Evolutionary conservation across 2,113 vertebrate genomes (phyloP), one percentile per base, ranked within the genome.

Genomic region (Benthochromis sp.): DNA sequence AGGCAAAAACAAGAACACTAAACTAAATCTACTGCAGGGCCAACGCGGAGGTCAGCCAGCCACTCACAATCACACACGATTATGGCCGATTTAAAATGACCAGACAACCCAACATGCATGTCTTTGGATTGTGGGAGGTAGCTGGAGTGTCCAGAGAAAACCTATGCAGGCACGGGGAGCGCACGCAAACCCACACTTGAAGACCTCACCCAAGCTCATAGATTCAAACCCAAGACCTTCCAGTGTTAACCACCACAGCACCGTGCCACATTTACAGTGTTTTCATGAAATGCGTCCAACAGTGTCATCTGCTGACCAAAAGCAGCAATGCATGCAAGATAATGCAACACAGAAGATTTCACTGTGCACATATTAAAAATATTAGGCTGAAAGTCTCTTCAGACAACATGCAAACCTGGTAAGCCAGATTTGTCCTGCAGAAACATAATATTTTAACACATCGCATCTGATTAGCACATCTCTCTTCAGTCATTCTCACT

Each of bases 241-340:
- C 43, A 29, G 40, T 2, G 24, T 17, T 29, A 47, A 47, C 69
- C 40, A 17, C 69, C 21, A 45, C 69, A 73, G 38, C 38, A 73
- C 40, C 21, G 21, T 21, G 21, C 21, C 45, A 78, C 73, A 8
- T 78, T 78, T 31, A 50, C 43, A 78, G 45, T 19, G n/a, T 17
- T 79, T 61, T 47, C 4, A 59, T 21, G n/a, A 86, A 38, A 4
- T 5, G n/a, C 40, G 82, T 81, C 83, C 52, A 89, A 81, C 66
- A 86, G 83, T 91, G 89, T 89, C 90, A 88, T 57, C 89, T 93
- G 50, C 86, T 89, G 86, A 80, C 86, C 86, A 73, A 83, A 53
- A 27, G 11, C 50, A 47, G 59, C 81, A 76, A 63, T 63, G 71
- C 88, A 81, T 47, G 14, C 50, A 89, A 61, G 54, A 82, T 19